These are phyloP conservation scores for Mythimna impura DNA, from an alignment of 2,888 invertebrate species.

Conservation along the genomic window DNA sequence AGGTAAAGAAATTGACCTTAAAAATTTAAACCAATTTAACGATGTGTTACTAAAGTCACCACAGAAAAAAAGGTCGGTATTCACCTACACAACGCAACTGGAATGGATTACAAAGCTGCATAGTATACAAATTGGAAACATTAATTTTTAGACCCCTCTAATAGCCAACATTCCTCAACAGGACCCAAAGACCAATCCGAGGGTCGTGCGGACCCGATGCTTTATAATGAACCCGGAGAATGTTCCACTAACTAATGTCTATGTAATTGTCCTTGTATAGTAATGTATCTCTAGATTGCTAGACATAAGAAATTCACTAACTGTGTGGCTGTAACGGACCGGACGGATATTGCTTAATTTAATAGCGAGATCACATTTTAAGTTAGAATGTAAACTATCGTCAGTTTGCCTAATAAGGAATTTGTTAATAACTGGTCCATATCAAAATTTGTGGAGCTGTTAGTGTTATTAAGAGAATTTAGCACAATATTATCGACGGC, in stretches of 20 bases:
- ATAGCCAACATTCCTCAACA: constrained; percentile 79
- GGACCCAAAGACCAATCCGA: constrained; percentile 65
- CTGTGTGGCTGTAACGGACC: constrained; percentile 23
- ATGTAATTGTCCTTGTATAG: constrained; percentile 72
- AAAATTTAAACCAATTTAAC: not conserved
- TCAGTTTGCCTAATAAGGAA: constrained; percentile 34
- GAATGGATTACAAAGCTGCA: constrained; percentile 31
- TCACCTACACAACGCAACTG: constrained; percentile 23
- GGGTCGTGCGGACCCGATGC: constrained; percentile 74
- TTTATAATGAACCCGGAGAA: constrained; percentile 78
- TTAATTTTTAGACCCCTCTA: constrained; percentile 74
- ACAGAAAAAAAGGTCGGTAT: constrained; percentile 44
- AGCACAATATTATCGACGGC: not conserved
- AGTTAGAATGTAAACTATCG: constrained; percentile 58
- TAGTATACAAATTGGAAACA: constrained; percentile 69
- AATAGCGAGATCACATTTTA: constrained; percentile 59
- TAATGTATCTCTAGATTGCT: constrained; percentile 57
- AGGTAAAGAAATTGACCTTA: constrained; percentile 1
- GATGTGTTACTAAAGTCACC: constrained; percentile 13
- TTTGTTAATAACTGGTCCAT: constrained; percentile 40
- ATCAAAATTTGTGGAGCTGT: not conserved
- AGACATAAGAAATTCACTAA: constrained; percentile 56
- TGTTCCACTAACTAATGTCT: constrained; percentile 74
- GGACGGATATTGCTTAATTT: constrained; percentile 47
- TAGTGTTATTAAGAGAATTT: not conserved